Percentiles rank a stretch among this genome's conserved stretches.
Conservation (phyloP, 2,113 vertebrate genomes). For the Lophotis ruficrista region DNA sequence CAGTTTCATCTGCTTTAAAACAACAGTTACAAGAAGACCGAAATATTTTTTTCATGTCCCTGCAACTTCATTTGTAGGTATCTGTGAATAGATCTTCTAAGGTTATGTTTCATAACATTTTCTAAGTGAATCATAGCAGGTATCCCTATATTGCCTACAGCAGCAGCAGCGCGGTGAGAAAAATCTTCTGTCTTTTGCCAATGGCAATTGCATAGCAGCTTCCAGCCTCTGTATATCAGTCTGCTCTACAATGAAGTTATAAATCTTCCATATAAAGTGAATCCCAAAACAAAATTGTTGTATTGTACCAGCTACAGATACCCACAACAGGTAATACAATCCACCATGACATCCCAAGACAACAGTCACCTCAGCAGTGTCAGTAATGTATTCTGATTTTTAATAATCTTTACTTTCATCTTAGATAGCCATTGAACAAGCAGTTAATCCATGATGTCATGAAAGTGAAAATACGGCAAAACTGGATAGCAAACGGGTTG, state of each 20-base stretch:
- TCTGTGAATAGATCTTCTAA: slow-evolving; percentile 9
- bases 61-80: background rate
- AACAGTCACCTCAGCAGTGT: background rate
- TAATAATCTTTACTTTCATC: background rate
- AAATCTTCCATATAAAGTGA: background rate
- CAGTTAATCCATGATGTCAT: background rate
- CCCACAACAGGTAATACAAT: background rate
- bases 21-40: background rate
- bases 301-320: background rate
- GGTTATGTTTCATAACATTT: slow-evolving; percentile 24
- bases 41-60: background rate
- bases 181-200: background rate
- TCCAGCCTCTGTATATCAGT: background rate
- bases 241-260: background rate
- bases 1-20: slow-evolving; percentile 2
- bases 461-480: background rate
- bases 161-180: background rate
- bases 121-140: slow-evolving; percentile 25
- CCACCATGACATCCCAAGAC: background rate
- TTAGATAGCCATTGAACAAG: background rate
- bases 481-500: background rate
- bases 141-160: slow-evolving; percentile 44
- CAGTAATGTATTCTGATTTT: background rate
- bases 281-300: background rate
- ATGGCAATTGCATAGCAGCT: background rate